Percentiles rank a stretch among this genome's conserved stretches.
These are phyloP conservation scores for Nansenia antarctica DNA, from an alignment of 2,113 vertebrate genomes.

Conservation along the genomic window DNA sequence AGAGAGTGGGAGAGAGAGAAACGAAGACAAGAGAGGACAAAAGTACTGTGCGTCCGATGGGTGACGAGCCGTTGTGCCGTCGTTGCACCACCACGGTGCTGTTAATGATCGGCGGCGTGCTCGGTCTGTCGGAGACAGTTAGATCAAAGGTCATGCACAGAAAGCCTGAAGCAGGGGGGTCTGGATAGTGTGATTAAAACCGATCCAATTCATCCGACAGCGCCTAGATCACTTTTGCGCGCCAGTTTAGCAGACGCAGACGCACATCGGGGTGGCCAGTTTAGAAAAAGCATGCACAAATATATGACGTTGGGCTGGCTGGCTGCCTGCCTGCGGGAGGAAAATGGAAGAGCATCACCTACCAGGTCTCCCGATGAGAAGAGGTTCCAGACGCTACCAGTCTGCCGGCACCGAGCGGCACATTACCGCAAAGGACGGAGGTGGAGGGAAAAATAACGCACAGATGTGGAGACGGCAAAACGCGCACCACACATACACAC, in stretches of 20 bases:
- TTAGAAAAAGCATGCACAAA: slow-evolving; percentile 44
- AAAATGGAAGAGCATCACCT: slow-evolving; percentile 82
- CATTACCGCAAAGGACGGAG: slow-evolving; percentile 80
- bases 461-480: no score
- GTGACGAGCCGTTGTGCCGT: slow-evolving; percentile 47
- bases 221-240: slow-evolving; percentile 56
- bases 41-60: slow-evolving; percentile 51
- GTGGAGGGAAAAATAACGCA: slow-evolving; percentile 53
- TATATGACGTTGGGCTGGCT: slow-evolving; percentile 48
- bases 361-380: slow-evolving; percentile 89
- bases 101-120: slow-evolving; percentile 75
- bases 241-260: slow-evolving; percentile 35
- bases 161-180: slow-evolving; percentile 82
- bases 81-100: slow-evolving; percentile 50
- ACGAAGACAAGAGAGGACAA: slow-evolving; percentile 27
- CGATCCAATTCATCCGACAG: slow-evolving; percentile 79
- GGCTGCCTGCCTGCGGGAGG: slow-evolving; percentile 30
- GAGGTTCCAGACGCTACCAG: slow-evolving; percentile 87
- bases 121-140: slow-evolving; percentile 77
- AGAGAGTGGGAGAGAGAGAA: slow-evolving; percentile 40
- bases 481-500: slow-evolving; percentile 33
- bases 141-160: slow-evolving; percentile 93
- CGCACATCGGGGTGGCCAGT: slow-evolving; percentile 38
- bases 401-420: slow-evolving; percentile 85
- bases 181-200: slow-evolving; percentile 79